Evolutionary conservation across 2,797 vertebrate species (phyloP).

Genomic region (Danio aesculapii): DNA sequence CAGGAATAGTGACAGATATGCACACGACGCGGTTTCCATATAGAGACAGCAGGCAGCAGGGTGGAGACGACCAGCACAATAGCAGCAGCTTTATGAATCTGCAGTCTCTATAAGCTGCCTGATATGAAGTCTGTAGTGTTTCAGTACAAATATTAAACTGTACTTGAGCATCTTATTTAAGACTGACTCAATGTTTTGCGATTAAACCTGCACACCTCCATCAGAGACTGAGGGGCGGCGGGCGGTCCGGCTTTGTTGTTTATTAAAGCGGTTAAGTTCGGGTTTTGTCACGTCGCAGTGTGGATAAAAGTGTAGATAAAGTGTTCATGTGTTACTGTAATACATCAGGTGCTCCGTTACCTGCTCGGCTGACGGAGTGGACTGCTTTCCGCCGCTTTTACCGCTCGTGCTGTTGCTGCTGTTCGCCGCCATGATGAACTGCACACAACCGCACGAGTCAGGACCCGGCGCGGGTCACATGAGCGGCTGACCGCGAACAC

Average conservation of each 20-base stretch:
- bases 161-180: neutral
- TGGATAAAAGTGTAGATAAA: neutral
- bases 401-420: conserved; percentile 77
- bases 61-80: neutral
- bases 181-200: neutral
- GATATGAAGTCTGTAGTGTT: neutral
- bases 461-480: conserved; percentile 49
- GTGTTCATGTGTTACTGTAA: neutral
- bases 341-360: conserved; percentile 55
- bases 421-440: conserved; percentile 86
- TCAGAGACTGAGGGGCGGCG: neutral
- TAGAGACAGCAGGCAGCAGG: neutral
- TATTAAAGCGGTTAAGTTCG: neutral
- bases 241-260: neutral
- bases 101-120: neutral
- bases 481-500: conserved; percentile 10
- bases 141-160: neutral
- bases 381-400: conserved; percentile 77
- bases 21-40: conserved; percentile 1
- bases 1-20: conserved; percentile 12
- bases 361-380: conserved; percentile 81
- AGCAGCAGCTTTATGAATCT: neutral
- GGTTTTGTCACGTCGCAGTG: neutral
- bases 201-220: neutral
- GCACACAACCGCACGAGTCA: conserved; percentile 57